These are phyloP conservation scores for Champsocephalus gunnari DNA, from an alignment of 2,797 vertebrate genomes.

Conservation along the genomic window DNA sequence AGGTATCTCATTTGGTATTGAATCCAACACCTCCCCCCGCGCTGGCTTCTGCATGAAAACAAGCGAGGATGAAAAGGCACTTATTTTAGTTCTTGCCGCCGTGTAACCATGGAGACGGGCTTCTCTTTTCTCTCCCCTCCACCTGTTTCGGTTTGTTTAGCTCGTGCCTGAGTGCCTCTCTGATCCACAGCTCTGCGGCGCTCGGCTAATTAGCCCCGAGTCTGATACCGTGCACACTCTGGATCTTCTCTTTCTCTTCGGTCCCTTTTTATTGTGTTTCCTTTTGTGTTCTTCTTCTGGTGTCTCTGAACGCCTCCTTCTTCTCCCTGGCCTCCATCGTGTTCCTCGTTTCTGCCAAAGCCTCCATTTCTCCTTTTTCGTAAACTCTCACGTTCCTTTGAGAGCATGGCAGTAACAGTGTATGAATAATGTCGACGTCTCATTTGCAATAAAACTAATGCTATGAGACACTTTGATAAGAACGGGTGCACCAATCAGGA, in stretches of 20 bases:
- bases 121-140: slow-evolving; percentile 40
- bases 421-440: slow-evolving; percentile 5
- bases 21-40: slow-evolving; percentile 27
- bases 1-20: slow-evolving; percentile 5
- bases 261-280: slow-evolving; percentile 31
- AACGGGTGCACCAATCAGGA: background rate
- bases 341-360: background rate
- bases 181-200: slow-evolving; percentile 72
- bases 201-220: slow-evolving; percentile 73
- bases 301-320: background rate
- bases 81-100: slow-evolving; percentile 50
- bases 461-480: no score
- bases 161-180: slow-evolving; percentile 64
- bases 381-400: background rate
- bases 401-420: background rate
- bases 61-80: slow-evolving; percentile 32
- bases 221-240: slow-evolving; percentile 31
- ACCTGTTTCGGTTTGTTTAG: slow-evolving; percentile 72
- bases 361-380: slow-evolving; percentile 1
- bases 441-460: background rate
- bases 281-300: slow-evolving; percentile 1
- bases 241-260: slow-evolving; percentile 20
- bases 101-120: slow-evolving; percentile 73
- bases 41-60: slow-evolving; percentile 39
- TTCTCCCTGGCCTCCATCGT: background rate